Base-by-base conservation (phyloP, 2,888 invertebrate genomes). In the Ectemnius continuus region DNA sequence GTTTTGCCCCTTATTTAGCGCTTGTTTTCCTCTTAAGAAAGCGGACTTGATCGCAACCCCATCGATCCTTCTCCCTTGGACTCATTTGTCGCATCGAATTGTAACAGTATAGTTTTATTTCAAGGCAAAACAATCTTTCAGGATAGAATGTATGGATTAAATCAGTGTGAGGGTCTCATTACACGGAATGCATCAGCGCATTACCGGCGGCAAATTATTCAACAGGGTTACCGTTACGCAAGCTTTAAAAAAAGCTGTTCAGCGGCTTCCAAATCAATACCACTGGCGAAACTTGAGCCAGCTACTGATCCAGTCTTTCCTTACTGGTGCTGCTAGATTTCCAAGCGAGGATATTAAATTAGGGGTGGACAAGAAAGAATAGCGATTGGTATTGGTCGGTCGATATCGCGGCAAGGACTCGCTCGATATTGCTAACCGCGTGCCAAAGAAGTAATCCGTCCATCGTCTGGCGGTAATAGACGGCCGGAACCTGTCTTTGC, bases 401-500 rank as follows among this genome's bases (percentile, higher is more conserved):
- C 16, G 52, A 14, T 16, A 16, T 14, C 52, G 52, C 48, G 80
- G 78, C 78, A 75, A 80, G 70, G 73, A 78, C 70, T 79, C 79
- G 48, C 73, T 23, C 61, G 82, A 79, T 82, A 76, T 74, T 66
- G 69, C 73, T 72, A 66, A 64, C 70, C 69, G 36, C 59, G 62
- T 71, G 82, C 81, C 76, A 64, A 62, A 36, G 36, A 77, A 79
- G 75, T 81, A 83, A 83, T 83, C 84, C 76, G 56, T 83, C 75
- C 70, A 76, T 81, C 73, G 68, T 64, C 68, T 61, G 70, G 46
- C 66, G 73, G 73, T 76, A 83, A 82, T 77, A 81, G 81, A 83
- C 84, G 77, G 73, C 65, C 75, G 73, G 72, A 79, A 76, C 73
- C 77, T 79, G 83, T 82, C 84, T 79, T 82, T 71, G 84, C 70